phyloP scores from a whole-genome alignment of 1,140 invertebrate species.

The Drosophila mojavensis region DNA sequence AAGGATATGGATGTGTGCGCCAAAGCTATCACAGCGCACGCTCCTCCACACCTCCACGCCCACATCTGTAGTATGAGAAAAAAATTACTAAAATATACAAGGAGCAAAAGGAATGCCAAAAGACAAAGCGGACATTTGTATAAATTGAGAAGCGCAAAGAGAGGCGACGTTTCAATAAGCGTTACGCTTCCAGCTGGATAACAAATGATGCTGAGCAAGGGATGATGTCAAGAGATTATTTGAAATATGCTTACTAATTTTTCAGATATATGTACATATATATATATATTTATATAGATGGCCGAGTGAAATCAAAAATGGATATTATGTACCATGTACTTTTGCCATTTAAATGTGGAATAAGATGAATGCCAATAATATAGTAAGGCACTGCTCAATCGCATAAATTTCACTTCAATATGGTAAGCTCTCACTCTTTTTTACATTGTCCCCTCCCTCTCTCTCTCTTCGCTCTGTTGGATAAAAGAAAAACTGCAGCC shows the following conservation, averaged over 20 bases:
- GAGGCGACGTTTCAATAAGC: slow-evolving; percentile 18
- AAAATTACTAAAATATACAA: slow-evolving; percentile 58
- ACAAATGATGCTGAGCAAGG: neutral
- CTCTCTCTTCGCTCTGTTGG: slow-evolving; percentile 12
- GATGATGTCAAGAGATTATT: too few species aligned
- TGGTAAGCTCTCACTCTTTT: slow-evolving; percentile 7
- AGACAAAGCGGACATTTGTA: slow-evolving; percentile 64
- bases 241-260: too few species aligned
- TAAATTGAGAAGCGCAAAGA: slow-evolving; percentile 61
- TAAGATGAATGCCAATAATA: slow-evolving; percentile 2
- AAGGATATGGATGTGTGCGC: slow-evolving; percentile 71
- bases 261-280: too few species aligned
- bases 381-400: slow-evolving; percentile 8
- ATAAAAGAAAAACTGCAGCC: slow-evolving; percentile 47
- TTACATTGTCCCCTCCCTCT: neutral
- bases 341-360: neutral
- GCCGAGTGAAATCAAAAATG: too few species aligned
- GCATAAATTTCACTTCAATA: slow-evolving; percentile 40
- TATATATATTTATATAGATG: too few species aligned
- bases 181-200: neutral
- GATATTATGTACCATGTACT: too few species aligned
- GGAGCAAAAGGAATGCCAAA: slow-evolving; percentile 31
- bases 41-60: neutral
- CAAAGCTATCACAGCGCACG: slow-evolving; percentile 31
- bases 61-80: slow-evolving; percentile 8